A percentile compares a stretch with the other conserved stretches of the same genome.
phyloP scores from a whole-genome alignment of 92 coral and sea anemone species.

The Actinostola sp. region DNA sequence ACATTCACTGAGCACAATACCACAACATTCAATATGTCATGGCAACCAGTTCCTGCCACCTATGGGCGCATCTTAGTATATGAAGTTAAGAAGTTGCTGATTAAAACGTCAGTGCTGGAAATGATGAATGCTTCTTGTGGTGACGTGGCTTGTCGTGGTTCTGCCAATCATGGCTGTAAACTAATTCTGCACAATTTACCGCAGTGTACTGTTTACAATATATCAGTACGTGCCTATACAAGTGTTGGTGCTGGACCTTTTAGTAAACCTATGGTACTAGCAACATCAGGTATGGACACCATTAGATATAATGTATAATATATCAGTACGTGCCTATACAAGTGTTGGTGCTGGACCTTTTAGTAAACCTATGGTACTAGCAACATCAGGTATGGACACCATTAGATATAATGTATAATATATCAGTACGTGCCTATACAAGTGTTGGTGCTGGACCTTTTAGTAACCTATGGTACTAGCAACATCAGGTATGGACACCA shows the following conservation, averaged over 20 bases:
- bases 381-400: no score
- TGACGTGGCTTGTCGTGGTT: background rate
- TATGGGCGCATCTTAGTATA: background rate
- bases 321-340: no score
- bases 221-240: conserved; percentile 1
- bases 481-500: no score
- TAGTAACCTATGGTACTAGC: no score
- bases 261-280: background rate
- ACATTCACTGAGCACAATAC: background rate
- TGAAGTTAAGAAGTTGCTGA: background rate
- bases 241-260: conserved; percentile 8
- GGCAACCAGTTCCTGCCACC: background rate
- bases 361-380: no score
- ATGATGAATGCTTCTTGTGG: background rate
- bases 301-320: no score
- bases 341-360: no score
- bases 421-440: no score
- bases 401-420: no score
- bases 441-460: no score
- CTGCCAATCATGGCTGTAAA: conserved; percentile 4
- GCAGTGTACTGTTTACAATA: background rate
- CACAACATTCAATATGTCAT: conserved; percentile 7
- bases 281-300: conserved; percentile 27
- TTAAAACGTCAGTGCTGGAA: background rate
- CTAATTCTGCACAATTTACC: background rate